phyloP scores from a whole-genome alignment of 2,797 vertebrate genomes.

The Propithecus deckenii region DNA sequence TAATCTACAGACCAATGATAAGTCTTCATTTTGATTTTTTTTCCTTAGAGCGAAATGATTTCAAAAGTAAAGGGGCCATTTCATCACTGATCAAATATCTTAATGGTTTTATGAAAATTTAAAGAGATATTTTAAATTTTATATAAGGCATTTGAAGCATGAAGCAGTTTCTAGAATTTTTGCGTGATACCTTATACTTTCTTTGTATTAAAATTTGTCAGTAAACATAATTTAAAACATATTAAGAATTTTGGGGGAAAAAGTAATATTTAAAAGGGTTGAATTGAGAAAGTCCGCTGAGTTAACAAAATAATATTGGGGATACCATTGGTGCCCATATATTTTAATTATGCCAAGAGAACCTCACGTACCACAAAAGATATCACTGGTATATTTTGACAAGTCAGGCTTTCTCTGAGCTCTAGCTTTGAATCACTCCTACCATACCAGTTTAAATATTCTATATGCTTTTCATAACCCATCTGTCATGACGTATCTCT shows the following conservation, averaged over 20 bases:
- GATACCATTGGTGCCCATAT: background rate
- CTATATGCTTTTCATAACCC: background rate
- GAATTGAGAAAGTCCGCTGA: background rate
- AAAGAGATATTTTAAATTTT: conserved; percentile 24
- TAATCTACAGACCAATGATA: background rate
- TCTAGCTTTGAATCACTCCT: conserved; percentile 1
- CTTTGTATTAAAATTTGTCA: conserved; percentile 6
- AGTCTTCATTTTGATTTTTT: background rate
- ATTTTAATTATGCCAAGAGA: background rate
- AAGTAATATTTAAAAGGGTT: background rate
- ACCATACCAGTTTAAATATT: background rate
- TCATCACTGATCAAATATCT: background rate
- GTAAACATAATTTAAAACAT: conserved; percentile 13
- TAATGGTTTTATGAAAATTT: conserved; percentile 10
- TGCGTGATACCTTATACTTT: background rate
- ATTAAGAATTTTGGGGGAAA: background rate
- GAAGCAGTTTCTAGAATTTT: background rate
- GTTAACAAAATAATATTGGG: background rate
- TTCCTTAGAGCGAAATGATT: conserved; percentile 5
- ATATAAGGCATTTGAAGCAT: background rate
- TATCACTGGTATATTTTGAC: background rate
- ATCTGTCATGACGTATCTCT: background rate
- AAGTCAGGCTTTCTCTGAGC: background rate
- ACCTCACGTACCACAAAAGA: background rate
- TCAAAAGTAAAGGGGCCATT: background rate